phyloP scores from a whole-genome alignment of 2,113 vertebrate species.

The Corvus moneduloides region DNA sequence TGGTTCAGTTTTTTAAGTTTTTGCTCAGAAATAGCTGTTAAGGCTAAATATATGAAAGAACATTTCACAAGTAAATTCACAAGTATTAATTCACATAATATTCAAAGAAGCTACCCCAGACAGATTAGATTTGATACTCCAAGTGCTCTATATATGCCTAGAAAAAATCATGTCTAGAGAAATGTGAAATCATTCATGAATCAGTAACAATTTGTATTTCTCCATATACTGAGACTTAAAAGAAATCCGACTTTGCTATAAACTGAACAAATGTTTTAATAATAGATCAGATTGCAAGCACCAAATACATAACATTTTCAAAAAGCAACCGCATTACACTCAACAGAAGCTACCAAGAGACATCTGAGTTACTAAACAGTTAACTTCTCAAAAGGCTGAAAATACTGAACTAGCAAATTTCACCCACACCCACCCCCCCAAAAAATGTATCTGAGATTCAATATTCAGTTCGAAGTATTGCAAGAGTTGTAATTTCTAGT shows the following conservation, averaged over 20 bases:
- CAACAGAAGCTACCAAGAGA: not conserved
- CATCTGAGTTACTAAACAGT: not conserved
- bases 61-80: not conserved
- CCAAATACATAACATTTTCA: not conserved
- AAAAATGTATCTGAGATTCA: not conserved
- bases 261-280: not conserved
- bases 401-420: not conserved
- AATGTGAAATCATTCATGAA: not conserved
- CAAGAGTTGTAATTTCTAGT: not conserved
- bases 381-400: not conserved
- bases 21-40: not conserved
- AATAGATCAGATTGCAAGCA: not conserved
- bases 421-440: rapidly evolving
- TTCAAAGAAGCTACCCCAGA: not conserved
- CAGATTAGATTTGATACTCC: not conserved
- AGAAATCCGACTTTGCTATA: not conserved
- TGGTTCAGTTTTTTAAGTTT: not conserved
- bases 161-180: not conserved
- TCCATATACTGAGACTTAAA: not conserved
- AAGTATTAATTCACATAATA: not conserved
- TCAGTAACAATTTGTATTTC: not conserved
- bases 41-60: not conserved
- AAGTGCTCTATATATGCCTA: not conserved
- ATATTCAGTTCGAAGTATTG: not conserved
- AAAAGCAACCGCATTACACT: not conserved